Conservation (phyloP, 2,888 invertebrate species). For the Ametastegia equiseti region DNA sequence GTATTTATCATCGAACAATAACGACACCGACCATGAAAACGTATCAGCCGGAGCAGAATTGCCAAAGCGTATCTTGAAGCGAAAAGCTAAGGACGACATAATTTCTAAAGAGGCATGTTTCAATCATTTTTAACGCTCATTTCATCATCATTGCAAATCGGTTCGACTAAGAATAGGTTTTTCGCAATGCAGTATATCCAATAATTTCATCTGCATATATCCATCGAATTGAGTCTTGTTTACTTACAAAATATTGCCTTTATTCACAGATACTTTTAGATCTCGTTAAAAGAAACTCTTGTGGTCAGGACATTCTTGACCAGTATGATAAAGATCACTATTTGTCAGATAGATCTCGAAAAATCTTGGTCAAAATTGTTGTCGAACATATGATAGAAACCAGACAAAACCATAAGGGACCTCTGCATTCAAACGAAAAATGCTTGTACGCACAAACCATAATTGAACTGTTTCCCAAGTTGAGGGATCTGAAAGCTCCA, state of each 20-base stretch:
- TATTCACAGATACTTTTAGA: conserved; percentile 14
- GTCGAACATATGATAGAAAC: neutral
- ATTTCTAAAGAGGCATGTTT: conserved; percentile 17
- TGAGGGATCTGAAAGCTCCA: neutral
- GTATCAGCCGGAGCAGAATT: neutral
- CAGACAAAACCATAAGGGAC: neutral
- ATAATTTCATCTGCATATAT: neutral
- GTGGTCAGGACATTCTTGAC: neutral
- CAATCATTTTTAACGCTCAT: neutral
- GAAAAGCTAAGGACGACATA: neutral
- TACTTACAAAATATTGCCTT: conserved; percentile 15
- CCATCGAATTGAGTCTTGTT: neutral
- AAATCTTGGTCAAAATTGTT: conserved; percentile 17
- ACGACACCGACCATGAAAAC: neutral
- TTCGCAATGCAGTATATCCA: neutral
- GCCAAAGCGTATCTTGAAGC: neutral
- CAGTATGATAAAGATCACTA: neutral
- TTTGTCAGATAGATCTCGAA: conserved; percentile 4
- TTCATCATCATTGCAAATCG: neutral
- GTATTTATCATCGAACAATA: neutral
- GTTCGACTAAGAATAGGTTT: neutral
- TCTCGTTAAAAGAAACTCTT: neutral
- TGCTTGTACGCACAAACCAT: neutral
- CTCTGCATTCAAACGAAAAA: neutral
- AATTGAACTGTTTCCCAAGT: neutral